Percentiles rank a stretch among this genome's conserved stretches.
Conservation (phyloP, 2,888 invertebrate genomes). For the Neoaliturus tenellus region DNA sequence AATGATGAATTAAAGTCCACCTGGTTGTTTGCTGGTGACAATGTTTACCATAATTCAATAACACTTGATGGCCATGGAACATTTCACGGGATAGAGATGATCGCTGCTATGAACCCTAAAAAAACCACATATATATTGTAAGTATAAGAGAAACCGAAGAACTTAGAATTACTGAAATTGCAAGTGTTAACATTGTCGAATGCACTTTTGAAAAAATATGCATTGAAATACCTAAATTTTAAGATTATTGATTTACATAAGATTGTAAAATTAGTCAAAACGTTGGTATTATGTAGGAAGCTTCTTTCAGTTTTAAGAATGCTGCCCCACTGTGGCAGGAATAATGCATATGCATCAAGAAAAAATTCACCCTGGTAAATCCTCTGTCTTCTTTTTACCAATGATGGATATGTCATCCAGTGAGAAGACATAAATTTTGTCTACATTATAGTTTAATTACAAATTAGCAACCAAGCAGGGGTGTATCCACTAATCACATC, state of each 20-base stretch:
- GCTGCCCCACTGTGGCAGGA: background rate
- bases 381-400: conserved; percentile 56
- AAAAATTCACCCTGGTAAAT: conserved; percentile 57
- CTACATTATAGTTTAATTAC: conserved; percentile 56
- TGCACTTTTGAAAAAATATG: background rate
- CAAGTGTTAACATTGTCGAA: background rate
- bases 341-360: background rate
- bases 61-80: conserved; percentile 59
- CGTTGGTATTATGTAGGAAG: background rate
- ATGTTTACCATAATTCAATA: conserved; percentile 59
- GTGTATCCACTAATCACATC: conserved; percentile 50
- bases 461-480: conserved; percentile 32
- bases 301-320: background rate
- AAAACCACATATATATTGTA: conserved; percentile 28
- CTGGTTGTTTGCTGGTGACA: conserved; percentile 49
- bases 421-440: conserved; percentile 58
- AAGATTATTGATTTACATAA: background rate
- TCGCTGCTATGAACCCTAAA: conserved; percentile 56
- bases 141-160: background rate
- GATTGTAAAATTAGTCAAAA: background rate
- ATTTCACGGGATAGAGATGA: conserved; percentile 58
- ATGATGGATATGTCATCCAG: conserved; percentile 60
- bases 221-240: background rate
- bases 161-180: background rate
- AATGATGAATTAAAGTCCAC: background rate